Percentiles rank a stretch among this genome's conserved stretches.
Conservation (phyloP, 2,888 invertebrate species). For the Aporophyla lueneburgensis region DNA sequence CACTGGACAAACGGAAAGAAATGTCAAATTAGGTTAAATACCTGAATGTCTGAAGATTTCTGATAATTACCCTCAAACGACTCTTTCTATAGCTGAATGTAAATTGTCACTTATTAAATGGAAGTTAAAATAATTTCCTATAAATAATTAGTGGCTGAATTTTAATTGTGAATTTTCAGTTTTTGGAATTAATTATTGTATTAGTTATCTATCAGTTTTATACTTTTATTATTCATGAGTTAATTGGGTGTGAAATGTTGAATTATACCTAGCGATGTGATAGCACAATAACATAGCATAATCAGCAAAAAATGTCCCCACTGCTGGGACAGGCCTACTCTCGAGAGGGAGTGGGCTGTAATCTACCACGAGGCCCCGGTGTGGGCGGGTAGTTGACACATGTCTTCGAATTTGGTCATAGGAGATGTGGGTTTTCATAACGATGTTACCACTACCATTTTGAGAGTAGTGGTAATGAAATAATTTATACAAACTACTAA, state of each 20-base stretch:
- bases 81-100: slow-evolving; percentile 19
- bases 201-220: not conserved
- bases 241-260: not conserved
- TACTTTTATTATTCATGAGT: not conserved
- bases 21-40: slow-evolving; percentile 60
- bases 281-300: too few relatives aligned
- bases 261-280: too few relatives aligned
- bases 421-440: too few relatives aligned
- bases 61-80: slow-evolving; percentile 53
- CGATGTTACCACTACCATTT: too few relatives aligned
- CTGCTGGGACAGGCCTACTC: too few relatives aligned
- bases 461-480: too few relatives aligned
- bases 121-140: slow-evolving; percentile 15
- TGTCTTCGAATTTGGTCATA: too few relatives aligned
- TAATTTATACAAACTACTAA: too few relatives aligned
- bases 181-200: not conserved
- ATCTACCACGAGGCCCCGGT: too few relatives aligned
- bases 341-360: too few relatives aligned
- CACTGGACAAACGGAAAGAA: slow-evolving; percentile 35
- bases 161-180: not conserved
- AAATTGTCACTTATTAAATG: slow-evolving; percentile 33
- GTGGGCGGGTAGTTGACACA: too few relatives aligned
- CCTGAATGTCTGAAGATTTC: slow-evolving; percentile 41
- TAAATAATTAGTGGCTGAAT: slow-evolving; percentile 4
- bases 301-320: too few relatives aligned